Percentiles rank a stretch among this genome's conserved stretches.
phyloP scores from a whole-genome alignment of 1,140 invertebrate species.

The Heliothis virescens region DNA sequence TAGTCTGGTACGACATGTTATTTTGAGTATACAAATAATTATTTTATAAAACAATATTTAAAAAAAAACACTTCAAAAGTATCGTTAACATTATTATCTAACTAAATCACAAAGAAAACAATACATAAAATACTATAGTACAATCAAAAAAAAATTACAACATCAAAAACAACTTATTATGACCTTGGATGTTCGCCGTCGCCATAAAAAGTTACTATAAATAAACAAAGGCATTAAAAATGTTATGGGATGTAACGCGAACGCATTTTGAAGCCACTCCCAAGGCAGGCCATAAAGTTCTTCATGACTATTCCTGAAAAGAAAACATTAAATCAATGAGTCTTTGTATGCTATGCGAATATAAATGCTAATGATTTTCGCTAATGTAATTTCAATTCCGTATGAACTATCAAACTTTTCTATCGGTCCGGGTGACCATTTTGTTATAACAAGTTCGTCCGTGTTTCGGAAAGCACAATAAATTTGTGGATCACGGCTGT shows the following conservation, averaged over 20 bases:
- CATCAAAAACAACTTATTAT: slow-evolving; percentile 18
- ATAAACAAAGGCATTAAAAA: slow-evolving; percentile 37
- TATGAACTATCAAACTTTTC: too few relatives aligned
- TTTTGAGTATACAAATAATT: too few relatives aligned
- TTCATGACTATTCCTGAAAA: slow-evolving; percentile 19
- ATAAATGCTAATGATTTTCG: background rate
- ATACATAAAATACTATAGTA: background rate
- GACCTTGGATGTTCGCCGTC: slow-evolving; percentile 9
- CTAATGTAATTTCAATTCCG: too few relatives aligned
- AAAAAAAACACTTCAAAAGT: too few relatives aligned
- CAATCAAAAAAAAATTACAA: slow-evolving; percentile 8
- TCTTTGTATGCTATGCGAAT: background rate
- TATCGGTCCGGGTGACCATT: too few relatives aligned
- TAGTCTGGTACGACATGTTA: too few relatives aligned
- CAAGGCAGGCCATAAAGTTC: background rate
- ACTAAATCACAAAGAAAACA: too few relatives aligned
- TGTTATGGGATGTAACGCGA: slow-evolving; percentile 6
- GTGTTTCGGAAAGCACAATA: too few relatives aligned
- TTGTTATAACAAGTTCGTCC: too few relatives aligned
- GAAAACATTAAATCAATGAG: slow-evolving; percentile 10
- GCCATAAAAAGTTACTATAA: slow-evolving; percentile 16
- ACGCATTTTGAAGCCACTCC: slow-evolving; percentile 8
- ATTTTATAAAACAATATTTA: too few relatives aligned
- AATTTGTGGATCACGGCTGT: too few relatives aligned
- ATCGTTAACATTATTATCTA: too few relatives aligned